Evolutionary conservation across 2,113 vertebrate genomes (phyloP).

Genomic region (Harpagus bidentatus): DNA sequence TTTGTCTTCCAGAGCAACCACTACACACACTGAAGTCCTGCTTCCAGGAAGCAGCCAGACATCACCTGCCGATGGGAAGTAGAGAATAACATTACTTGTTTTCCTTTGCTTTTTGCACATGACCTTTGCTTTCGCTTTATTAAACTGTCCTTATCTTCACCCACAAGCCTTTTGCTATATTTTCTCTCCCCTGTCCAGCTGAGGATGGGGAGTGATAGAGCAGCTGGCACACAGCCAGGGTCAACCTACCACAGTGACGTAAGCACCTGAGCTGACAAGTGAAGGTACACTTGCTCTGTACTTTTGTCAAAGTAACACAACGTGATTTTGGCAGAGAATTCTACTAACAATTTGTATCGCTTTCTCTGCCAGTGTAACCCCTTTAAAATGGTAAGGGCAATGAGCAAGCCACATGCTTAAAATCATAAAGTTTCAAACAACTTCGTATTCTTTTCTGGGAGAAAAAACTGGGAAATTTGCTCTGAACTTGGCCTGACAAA

Average conservation of each 20-base stretch:
- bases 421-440: background rate
- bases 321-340: background rate
- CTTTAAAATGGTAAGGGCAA: background rate
- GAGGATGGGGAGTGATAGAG: too few relatives aligned
- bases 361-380: background rate
- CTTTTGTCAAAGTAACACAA: rapidly evolving
- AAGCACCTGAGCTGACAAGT: background rate
- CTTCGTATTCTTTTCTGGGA: background rate
- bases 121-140: too few relatives aligned
- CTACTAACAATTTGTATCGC: background rate
- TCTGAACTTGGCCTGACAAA: background rate
- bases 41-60: too few relatives aligned
- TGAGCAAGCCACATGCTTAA: background rate
- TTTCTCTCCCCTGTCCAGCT: too few relatives aligned
- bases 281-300: background rate
- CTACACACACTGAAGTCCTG: too few relatives aligned
- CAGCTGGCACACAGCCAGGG: too few relatives aligned
- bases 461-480: background rate
- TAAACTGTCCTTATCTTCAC: too few relatives aligned
- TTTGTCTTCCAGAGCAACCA: too few relatives aligned
- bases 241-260: background rate
- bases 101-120: too few relatives aligned
- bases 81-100: too few relatives aligned
- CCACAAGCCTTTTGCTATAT: too few relatives aligned
- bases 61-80: too few relatives aligned